These are phyloP conservation scores for Tortrix viridana DNA, from an alignment of 2,888 invertebrate genomes.

Conservation along the genomic window DNA sequence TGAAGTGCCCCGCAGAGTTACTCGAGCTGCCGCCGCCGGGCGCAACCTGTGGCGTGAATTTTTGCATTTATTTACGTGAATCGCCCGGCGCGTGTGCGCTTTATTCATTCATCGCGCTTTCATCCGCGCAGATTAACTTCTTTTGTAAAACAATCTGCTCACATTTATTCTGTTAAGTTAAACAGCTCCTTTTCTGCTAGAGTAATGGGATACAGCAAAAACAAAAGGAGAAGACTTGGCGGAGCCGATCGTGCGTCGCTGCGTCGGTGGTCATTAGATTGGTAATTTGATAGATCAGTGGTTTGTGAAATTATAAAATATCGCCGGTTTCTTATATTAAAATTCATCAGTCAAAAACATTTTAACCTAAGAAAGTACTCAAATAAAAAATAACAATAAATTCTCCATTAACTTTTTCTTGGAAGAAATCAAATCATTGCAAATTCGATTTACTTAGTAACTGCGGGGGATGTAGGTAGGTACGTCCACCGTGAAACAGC, in stretches of 20 bases:
- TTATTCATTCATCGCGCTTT: conserved; percentile 29
- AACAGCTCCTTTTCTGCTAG: neutral
- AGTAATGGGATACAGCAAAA: too few relatives aligned
- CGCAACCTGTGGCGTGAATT: conserved; percentile 34
- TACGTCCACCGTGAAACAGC: neutral
- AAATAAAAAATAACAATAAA: conserved; percentile 5
- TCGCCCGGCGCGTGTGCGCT: conserved; percentile 13
- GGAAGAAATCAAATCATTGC: neutral
- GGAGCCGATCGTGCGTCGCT: neutral
- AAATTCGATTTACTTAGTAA: conserved; percentile 13
- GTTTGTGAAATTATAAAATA: conserved; percentile 40
- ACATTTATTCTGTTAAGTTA: conserved; percentile 4
- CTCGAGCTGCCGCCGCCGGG: conserved; percentile 49
- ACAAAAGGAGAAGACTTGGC: too few relatives aligned
- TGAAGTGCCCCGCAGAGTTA: conserved; percentile 48
- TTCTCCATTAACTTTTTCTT: conserved; percentile 11
- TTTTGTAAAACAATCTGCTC: conserved; percentile 12
- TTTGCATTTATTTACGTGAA: conserved; percentile 33
- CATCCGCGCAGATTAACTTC: conserved; percentile 26
- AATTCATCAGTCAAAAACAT: conserved; percentile 6
- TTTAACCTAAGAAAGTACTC: conserved; percentile 18
- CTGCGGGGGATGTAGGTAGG: conserved; percentile 7
- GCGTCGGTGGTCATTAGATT: conserved; percentile 26
- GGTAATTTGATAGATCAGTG: conserved; percentile 41
- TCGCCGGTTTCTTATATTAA: conserved; percentile 17